Evolutionary conservation across 1,140 invertebrate genomes (phyloP).

Genomic region (Lordiphosa stackelbergi): DNA sequence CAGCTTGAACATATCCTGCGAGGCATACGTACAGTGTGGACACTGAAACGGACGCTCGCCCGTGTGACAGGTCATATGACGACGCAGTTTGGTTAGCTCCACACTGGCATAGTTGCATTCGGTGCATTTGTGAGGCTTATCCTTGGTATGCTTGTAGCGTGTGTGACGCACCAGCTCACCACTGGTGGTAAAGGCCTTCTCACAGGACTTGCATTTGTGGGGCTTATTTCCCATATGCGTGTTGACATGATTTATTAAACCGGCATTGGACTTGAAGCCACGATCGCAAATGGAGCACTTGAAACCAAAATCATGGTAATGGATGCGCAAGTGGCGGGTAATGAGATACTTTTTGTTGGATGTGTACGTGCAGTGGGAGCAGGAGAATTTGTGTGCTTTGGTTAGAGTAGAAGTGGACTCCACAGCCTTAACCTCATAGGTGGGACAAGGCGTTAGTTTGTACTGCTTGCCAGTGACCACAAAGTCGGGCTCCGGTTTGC

Average conservation of each 20-base stretch:
- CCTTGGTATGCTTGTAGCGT: slow-evolving; percentile 94
- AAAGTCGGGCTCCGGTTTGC: slow-evolving; percentile 74
- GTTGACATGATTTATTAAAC: slow-evolving; percentile 96
- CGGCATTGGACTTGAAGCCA: slow-evolving; percentile 95
- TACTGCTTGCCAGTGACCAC: slow-evolving; percentile 28
- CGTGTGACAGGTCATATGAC: slow-evolving; percentile 96
- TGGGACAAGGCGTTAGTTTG: slow-evolving; percentile 33
- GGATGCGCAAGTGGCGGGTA: slow-evolving; percentile 95
- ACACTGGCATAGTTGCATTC: slow-evolving; percentile 97
- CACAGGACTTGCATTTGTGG: slow-evolving; percentile 95
- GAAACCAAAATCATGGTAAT: slow-evolving; percentile 95
- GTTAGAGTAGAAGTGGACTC: not conserved
- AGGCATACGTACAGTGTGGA: slow-evolving; percentile 97
- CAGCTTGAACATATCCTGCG: slow-evolving; percentile 97
- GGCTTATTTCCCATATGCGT: slow-evolving; percentile 97
- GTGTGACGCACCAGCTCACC: slow-evolving; percentile 96
- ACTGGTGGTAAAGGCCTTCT: slow-evolving; percentile 95
- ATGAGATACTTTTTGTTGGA: slow-evolving; percentile 92
- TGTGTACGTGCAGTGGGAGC: slow-evolving; percentile 93
- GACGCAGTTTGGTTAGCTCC: slow-evolving; percentile 93
- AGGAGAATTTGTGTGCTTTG: slow-evolving; percentile 88
- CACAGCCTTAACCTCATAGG: slow-evolving; percentile 58
- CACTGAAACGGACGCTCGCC: slow-evolving; percentile 86
- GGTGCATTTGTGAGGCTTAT: slow-evolving; percentile 96
- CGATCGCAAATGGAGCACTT: slow-evolving; percentile 95